phyloP scores from a whole-genome alignment of 35 echinoderm and acorn worm species.

The Diadema setosum region DNA sequence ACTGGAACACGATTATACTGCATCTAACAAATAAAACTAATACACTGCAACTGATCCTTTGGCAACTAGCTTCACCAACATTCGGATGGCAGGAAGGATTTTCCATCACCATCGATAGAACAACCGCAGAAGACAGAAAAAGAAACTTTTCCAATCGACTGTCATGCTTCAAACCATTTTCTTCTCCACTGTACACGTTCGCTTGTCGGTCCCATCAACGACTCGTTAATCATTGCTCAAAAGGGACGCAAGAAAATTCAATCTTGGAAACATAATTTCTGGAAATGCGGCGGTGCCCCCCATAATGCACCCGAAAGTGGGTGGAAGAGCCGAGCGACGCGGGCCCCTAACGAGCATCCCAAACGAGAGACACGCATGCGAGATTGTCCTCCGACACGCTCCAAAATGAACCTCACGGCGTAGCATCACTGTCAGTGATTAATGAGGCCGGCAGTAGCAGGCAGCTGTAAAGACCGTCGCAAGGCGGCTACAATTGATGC shows the following conservation, averaged over 20 bases:
- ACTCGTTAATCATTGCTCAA: neutral
- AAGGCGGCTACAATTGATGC: constrained; percentile 7
- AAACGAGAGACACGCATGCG: neutral
- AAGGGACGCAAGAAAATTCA: neutral
- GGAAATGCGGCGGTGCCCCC: neutral
- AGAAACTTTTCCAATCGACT: no score
- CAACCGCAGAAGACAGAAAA: no score
- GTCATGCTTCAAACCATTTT: no score
- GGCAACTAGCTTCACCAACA: no score
- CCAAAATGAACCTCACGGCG: neutral
- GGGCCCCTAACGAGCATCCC: neutral
- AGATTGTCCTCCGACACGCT: neutral
- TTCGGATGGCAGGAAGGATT: no score
- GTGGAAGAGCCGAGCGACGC: neutral
- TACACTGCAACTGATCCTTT: no score
- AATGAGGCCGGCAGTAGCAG: neutral
- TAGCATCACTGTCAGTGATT: neutral
- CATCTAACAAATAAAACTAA: no score
- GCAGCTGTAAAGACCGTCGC: neutral
- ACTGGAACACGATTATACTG: no score
- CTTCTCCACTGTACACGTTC: neutral
- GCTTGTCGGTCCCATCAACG: neutral
- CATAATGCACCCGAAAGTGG: no score
- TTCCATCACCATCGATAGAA: no score
- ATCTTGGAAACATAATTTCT: neutral